These are phyloP conservation scores for Caenorhabditis panamensis DNA, from an alignment of 2,888 invertebrate species.

Conservation along the genomic window DNA sequence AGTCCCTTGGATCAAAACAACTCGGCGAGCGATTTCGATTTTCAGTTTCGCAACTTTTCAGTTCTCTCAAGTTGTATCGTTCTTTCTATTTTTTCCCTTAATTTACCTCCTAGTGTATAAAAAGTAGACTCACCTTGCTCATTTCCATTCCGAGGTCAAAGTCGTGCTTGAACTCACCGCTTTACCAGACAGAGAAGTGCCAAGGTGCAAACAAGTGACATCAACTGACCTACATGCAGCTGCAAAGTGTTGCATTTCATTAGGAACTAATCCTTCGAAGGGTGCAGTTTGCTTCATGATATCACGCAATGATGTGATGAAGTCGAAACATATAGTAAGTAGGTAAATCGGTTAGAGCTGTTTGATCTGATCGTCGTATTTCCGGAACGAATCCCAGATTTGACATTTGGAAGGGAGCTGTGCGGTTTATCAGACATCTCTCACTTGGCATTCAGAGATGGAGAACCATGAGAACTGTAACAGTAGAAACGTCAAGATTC, in stretches of 20 bases:
- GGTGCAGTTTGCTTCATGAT: slow-evolving; percentile 25
- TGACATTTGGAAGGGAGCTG: slow-evolving; percentile 10
- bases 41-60: too few relatives aligned
- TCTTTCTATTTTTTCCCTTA: too few relatives aligned
- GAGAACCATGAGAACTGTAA: not conserved
- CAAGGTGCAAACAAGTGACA: slow-evolving; percentile 41
- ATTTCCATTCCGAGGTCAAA: not conserved
- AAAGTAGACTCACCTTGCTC: not conserved
- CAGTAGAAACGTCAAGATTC: not conserved
- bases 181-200: slow-evolving; percentile 3
- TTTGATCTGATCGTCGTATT: slow-evolving; percentile 35
- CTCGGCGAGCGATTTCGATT: too few relatives aligned
- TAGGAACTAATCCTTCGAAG: slow-evolving; percentile 14
- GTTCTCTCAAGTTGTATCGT: too few relatives aligned
- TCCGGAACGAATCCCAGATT: slow-evolving; percentile 12
- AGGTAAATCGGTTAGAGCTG: slow-evolving; percentile 15
- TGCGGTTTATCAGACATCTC: slow-evolving; percentile 22
- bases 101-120: not conserved
- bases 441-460: too few relatives aligned
- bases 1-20: too few relatives aligned
- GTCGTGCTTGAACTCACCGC: not conserved
- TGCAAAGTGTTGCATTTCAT: slow-evolving; percentile 42
- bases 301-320: slow-evolving; percentile 48
- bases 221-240: slow-evolving; percentile 45
- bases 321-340: slow-evolving; percentile 18